These are phyloP conservation scores for Cetonia aurata DNA, from an alignment of 2,888 invertebrate genomes.

Conservation along the genomic window DNA sequence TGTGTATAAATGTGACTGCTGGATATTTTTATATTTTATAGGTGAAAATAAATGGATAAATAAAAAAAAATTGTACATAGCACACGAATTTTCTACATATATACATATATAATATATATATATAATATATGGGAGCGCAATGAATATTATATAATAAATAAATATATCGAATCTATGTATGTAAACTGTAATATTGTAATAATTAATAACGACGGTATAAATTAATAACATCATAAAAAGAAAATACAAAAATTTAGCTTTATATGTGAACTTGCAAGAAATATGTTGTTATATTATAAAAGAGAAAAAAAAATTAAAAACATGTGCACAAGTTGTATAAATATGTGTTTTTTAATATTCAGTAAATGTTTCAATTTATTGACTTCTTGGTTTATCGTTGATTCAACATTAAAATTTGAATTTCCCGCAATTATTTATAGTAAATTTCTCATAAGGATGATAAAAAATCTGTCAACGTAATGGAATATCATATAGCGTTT, in stretches of 20 bases:
- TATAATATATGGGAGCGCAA: constrained; percentile 7
- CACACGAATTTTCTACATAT: constrained; percentile 37
- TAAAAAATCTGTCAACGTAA: too few species aligned
- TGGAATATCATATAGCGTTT: too few species aligned
- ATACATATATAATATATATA: background rate
- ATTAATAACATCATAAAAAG: too few species aligned
- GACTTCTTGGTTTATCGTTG: too few species aligned
- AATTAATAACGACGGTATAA: too few species aligned
- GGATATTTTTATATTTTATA: constrained; percentile 51
- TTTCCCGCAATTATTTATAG: too few species aligned
- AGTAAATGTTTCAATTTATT: too few species aligned
- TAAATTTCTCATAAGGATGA: background rate
- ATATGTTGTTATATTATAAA: too few species aligned
- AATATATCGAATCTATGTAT: background rate
- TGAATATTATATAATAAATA: constrained; percentile 4
- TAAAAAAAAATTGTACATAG: constrained; percentile 39
- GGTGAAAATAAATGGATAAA: too few species aligned
- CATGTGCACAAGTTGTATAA: constrained; percentile 29
- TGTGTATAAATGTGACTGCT: constrained; percentile 27
- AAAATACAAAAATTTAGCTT: constrained; percentile 45
- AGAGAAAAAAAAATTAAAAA: constrained; percentile 6
- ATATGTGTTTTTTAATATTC: too few species aligned
- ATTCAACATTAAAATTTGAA: too few species aligned
- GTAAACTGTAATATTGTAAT: background rate
- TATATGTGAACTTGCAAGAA: constrained; percentile 47